A percentile compares a stretch with the other conserved stretches of the same genome.
phyloP scores from a whole-genome alignment of 1,140 invertebrate genomes.

The Drosophila punjabiensis region DNA sequence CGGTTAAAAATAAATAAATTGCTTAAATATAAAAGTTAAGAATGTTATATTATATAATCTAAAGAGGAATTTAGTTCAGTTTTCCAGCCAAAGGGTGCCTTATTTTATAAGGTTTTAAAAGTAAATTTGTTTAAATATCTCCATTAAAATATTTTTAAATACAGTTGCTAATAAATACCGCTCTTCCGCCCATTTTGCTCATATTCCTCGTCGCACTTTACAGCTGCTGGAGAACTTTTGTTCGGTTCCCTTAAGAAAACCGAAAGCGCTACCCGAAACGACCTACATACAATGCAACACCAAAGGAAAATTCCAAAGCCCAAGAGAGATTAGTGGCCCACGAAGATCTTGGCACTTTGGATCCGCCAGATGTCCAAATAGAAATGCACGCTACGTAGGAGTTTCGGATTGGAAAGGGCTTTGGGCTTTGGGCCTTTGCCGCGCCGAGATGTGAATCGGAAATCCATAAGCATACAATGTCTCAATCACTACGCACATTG shows the following conservation, averaged over 20 bases:
- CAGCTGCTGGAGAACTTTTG: constrained; percentile 39
- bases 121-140: not conserved
- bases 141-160: too few species aligned
- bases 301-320: constrained; percentile 35
- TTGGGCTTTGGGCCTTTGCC: constrained; percentile 31
- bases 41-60: not conserved
- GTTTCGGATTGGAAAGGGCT: constrained; percentile 57
- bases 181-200: not conserved
- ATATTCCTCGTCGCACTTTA: constrained; percentile 27
- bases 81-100: not conserved
- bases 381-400: constrained; percentile 52
- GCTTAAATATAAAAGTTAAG: not conserved
- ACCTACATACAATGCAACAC: constrained; percentile 31
- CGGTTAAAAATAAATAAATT: not conserved
- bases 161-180: not conserved
- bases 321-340: constrained; percentile 52
- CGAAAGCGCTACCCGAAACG: constrained; percentile 63
- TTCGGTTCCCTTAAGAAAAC: constrained; percentile 15
- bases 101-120: too few species aligned
- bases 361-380: constrained; percentile 46
- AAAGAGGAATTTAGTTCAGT: not conserved
- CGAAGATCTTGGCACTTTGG: constrained; percentile 26
- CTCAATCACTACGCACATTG: constrained; percentile 69
- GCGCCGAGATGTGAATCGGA: constrained; percentile 49
- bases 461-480: constrained; percentile 69